Conservation (phyloP, 2,888 invertebrate species). For the Epirrhoe alternata region DNA sequence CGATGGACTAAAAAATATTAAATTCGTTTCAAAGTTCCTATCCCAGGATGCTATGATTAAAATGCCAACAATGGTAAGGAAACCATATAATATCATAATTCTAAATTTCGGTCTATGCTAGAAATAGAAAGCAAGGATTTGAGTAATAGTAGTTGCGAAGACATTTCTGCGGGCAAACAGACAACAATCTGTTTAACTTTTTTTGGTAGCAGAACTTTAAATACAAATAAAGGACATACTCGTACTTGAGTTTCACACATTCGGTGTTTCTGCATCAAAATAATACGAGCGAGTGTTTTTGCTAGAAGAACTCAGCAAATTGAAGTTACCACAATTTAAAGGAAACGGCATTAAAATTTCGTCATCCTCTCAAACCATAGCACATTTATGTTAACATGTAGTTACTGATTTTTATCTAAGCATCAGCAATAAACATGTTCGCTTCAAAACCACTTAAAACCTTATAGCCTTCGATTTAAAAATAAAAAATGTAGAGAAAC, state of each 20-base stretch:
- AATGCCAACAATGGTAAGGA: neutral
- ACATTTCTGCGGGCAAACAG: neutral
- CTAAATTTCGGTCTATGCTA: neutral
- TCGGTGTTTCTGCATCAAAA: too few species aligned
- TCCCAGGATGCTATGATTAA: neutral
- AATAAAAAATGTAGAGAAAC: conserved; percentile 41
- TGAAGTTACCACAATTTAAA: too few species aligned
- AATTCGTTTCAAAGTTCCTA: too few species aligned
- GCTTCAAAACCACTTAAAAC: conserved; percentile 7
- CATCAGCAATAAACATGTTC: neutral
- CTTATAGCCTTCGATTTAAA: conserved; percentile 20
- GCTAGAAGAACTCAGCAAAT: too few species aligned
- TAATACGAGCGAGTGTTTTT: too few species aligned
- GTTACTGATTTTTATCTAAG: neutral
- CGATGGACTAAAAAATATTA: too few species aligned
- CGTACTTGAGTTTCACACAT: neutral
- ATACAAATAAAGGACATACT: neutral
- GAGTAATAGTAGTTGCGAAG: conserved; percentile 1
- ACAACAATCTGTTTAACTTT: neutral
- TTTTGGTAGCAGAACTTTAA: neutral
- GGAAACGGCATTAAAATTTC: too few species aligned
- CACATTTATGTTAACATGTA: too few species aligned
- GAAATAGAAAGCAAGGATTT: neutral
- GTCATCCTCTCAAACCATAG: too few species aligned
- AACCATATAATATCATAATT: neutral